Evolutionary conservation across 2,113 vertebrate species (phyloP).

Genomic region (Cairina moschata): DNA sequence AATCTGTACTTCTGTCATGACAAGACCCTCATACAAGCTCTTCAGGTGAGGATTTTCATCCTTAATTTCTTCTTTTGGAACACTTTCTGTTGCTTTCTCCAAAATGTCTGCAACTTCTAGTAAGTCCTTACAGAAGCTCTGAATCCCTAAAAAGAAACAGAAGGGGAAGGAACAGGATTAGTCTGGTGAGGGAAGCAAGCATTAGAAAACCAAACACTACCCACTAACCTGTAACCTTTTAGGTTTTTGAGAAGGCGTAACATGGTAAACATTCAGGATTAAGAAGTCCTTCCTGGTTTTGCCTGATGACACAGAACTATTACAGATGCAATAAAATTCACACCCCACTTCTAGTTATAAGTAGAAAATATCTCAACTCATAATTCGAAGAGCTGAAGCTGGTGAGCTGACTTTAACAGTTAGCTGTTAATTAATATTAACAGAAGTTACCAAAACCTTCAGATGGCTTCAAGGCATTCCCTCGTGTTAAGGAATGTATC

Average conservation of each 20-base stretch:
- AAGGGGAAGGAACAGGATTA: not conserved
- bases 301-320: not conserved
- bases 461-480: not conserved
- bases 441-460: not conserved
- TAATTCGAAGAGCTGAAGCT: not conserved
- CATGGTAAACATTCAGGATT: not conserved
- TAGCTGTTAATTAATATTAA: not conserved
- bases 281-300: not conserved
- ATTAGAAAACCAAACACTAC: not conserved
- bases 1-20: constrained; percentile 93
- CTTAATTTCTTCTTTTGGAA: constrained; percentile 89
- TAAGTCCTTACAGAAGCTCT: constrained; percentile 97
- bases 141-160: constrained; percentile 83
- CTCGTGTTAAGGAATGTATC: not conserved
- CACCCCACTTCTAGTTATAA: not conserved
- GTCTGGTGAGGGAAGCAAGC: not conserved
- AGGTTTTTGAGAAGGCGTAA: not conserved
- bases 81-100: constrained; percentile 94
- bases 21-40: constrained; percentile 92
- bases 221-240: not conserved
- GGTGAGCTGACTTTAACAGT: not conserved
- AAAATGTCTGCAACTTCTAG: constrained; percentile 95
- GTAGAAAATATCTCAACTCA: not conserved
- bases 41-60: constrained; percentile 93
- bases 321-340: not conserved